Base-by-base conservation (phyloP, 1,140 invertebrate genomes). In the Thaumetopoea pityocampa region DNA sequence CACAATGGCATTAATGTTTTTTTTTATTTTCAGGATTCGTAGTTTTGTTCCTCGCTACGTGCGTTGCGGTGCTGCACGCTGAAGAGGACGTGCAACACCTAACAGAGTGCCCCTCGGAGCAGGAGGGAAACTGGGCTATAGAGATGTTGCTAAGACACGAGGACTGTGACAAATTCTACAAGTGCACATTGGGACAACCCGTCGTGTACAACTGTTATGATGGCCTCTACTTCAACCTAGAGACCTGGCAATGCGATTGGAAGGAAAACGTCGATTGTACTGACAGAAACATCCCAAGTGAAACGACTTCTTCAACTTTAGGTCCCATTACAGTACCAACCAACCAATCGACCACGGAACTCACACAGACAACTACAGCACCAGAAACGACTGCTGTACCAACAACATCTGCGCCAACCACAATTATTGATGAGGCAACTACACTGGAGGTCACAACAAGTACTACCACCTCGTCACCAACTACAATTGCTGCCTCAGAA, bases 121-220 rank as follows among this genome's bases (percentile, higher is more conserved):
- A 71, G 29, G 64, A 48, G 12, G 3, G 11, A 0, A 41, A 74
- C 33, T 70, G 65, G 66, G 40, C 34, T 7, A 65, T 67, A 8
- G 70, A 76, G 27, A 10, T 48, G 26, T 30, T 76, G 2, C 56
- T 88, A 15, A 50, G 73, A 0, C 81, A 90, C 47, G 73, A 84
- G 1, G 81, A 88, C 43, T 91, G 90, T 51, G 56, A 67, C 2
- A 86, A 71, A 29, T 92, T 88, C 55, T 91, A 88, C 57, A 77
- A 85, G 9, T 92, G 90, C 47, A 67, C 81, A 0, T 71, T 62
- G 5, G 86, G 85, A 0, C 35, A 55, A 6, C 72, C 86, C 1
- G 66, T 86, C n/a, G 55, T 79, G 5, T 78, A 81, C 54, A 4
- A 33, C 3, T 91, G 90, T 48, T 85, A 86, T 1, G 30, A 46